Percentiles rank a stretch among this genome's conserved stretches.
These are phyloP conservation scores for Eucriotettix oculatus DNA, from an alignment of 2,888 invertebrate species.

Conservation along the genomic window DNA sequence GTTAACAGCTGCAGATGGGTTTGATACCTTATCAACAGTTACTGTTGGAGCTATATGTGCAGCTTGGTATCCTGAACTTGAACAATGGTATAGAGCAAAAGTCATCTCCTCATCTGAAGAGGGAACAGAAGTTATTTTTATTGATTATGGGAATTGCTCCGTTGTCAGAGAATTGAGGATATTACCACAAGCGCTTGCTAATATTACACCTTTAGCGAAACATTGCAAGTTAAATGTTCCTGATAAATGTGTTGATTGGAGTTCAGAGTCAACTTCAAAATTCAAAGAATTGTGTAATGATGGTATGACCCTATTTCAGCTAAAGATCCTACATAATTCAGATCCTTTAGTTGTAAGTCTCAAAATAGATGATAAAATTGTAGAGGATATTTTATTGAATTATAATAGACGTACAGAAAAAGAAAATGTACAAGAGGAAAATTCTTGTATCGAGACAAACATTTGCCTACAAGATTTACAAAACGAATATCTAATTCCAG, in stretches of 20 bases:
- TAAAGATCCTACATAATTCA: slow-evolving; percentile 46
- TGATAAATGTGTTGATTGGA: slow-evolving; percentile 40
- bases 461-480: no score
- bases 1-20: slow-evolving; percentile 36
- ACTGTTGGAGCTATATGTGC: slow-evolving; percentile 42
- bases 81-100: slow-evolving; percentile 50
- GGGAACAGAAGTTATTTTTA: slow-evolving; percentile 41
- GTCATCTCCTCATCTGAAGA: slow-evolving; percentile 35
- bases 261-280: slow-evolving; percentile 40
- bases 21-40: slow-evolving; percentile 29
- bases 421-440: no score
- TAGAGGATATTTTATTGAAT: background rate
- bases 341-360: slow-evolving; percentile 51
- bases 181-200: slow-evolving; percentile 40
- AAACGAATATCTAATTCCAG: no score
- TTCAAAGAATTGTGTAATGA: slow-evolving; percentile 51
- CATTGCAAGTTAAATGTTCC: slow-evolving; percentile 44
- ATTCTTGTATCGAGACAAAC: no score
- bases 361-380: slow-evolving; percentile 16
- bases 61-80: slow-evolving; percentile 49
- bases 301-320: slow-evolving; percentile 51
- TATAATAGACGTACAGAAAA: no score
- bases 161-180: slow-evolving; percentile 38
- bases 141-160: slow-evolving; percentile 54
- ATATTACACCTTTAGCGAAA: slow-evolving; percentile 40